These are phyloP conservation scores for Parnassius mnemosyne DNA, from an alignment of 2,888 invertebrate species.

Conservation along the genomic window DNA sequence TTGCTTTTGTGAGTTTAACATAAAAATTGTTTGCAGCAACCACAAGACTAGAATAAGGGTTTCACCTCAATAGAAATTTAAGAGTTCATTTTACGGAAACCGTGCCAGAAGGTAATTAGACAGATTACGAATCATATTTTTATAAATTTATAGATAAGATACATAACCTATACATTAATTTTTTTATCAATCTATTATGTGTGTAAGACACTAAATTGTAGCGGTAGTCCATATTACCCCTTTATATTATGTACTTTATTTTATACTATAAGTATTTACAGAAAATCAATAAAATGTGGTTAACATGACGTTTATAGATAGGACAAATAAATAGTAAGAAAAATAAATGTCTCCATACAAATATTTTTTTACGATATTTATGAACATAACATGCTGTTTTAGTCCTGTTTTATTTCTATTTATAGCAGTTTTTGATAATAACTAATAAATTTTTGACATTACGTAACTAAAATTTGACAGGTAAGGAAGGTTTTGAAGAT, in stretches of 20 bases:
- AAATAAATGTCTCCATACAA: slow-evolving; percentile 15
- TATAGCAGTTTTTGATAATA: background rate
- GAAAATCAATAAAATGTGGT: slow-evolving; percentile 47
- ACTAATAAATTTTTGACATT: slow-evolving; percentile 59
- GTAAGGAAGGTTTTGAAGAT: slow-evolving; percentile 38
- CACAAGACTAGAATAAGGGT: too few species aligned
- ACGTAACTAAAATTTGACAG: slow-evolving; percentile 74
- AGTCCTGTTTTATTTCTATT: slow-evolving; percentile 2
- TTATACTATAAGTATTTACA: slow-evolving; percentile 24
- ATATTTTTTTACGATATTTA: background rate
- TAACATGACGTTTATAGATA: slow-evolving; percentile 26
- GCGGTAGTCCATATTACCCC: background rate
- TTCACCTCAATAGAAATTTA: too few species aligned
- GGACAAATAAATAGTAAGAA: background rate
- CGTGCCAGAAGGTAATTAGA: too few species aligned
- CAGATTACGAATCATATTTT: slow-evolving; percentile 2
- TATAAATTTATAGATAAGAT: slow-evolving; percentile 39
- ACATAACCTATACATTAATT: slow-evolving; percentile 30
- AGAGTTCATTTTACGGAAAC: too few species aligned
- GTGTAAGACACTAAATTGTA: background rate
- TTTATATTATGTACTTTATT: background rate
- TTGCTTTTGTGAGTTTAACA: too few species aligned
- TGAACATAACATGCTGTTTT: too few species aligned
- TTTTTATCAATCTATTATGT: slow-evolving; percentile 20
- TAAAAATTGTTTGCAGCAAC: too few species aligned